Evolutionary conservation across 2,888 invertebrate species (phyloP).

Genomic region (Allygus modestus): DNA sequence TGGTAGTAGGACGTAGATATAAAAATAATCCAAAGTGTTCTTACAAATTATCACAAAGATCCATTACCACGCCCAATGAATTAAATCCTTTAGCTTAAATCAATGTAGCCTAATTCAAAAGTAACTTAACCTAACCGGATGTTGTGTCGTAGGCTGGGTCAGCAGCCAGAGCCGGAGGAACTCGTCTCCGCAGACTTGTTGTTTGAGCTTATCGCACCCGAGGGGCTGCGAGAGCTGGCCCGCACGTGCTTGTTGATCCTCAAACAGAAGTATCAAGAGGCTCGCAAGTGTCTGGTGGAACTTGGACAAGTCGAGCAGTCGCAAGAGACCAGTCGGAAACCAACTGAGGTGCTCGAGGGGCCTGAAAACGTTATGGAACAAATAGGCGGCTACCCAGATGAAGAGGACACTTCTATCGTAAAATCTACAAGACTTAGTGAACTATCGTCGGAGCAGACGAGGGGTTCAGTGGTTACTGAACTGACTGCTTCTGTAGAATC

Average conservation of each 20-base stretch:
- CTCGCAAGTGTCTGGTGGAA: neutral
- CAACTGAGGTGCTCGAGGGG: neutral
- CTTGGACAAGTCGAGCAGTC: neutral
- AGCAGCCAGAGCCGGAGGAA: neutral
- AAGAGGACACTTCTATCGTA: neutral
- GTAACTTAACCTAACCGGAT: no score
- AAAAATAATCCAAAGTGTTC: no score
- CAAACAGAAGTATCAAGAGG: conserved; percentile 41
- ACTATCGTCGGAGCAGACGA: neutral
- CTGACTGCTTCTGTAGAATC: no score
- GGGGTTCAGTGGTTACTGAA: neutral
- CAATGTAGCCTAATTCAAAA: no score
- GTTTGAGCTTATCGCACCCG: conserved; percentile 24
- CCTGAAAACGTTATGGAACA: neutral
- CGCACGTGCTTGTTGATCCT: conserved; percentile 45
- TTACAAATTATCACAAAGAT: no score
- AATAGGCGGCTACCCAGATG: no score
- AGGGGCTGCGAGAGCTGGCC: conserved; percentile 35
- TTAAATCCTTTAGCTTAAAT: no score
- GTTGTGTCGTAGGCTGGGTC: neutral
- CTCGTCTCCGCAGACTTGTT: conserved; percentile 40
- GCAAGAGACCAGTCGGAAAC: neutral
- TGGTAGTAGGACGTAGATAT: no score
- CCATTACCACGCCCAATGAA: no score
- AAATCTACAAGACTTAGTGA: neutral